phyloP scores from a whole-genome alignment of 2,888 invertebrate genomes.

The Laspeyria flexula region DNA sequence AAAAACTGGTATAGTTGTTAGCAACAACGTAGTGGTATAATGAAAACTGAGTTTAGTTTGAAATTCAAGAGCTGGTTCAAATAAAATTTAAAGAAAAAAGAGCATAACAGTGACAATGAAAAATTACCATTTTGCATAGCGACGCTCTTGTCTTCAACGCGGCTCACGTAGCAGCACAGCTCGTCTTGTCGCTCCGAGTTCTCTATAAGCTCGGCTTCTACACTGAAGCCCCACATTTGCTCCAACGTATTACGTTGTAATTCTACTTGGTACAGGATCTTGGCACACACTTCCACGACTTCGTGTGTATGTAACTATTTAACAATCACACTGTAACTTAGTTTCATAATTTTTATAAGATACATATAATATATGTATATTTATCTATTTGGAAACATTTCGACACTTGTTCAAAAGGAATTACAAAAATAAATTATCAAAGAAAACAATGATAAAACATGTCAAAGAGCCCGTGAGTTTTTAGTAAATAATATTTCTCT shows the following conservation, averaged over 20 bases:
- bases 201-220: constrained; percentile 98
- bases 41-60: neutral
- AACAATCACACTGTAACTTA: constrained; percentile 17
- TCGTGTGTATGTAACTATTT: constrained; percentile 95
- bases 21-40: neutral
- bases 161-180: constrained; percentile 98
- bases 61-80: neutral
- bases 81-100: neutral
- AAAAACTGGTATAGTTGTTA: neutral
- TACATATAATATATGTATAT: too few relatives aligned
- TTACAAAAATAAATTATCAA: neutral
- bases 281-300: constrained; percentile 98
- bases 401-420: too few relatives aligned
- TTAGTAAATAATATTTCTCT: constrained; percentile 10
- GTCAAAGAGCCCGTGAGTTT: neutral
- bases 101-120: constrained; percentile 4
- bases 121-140: constrained; percentile 97
- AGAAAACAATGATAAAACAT: neutral
- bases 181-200: constrained; percentile 98
- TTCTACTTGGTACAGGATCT: constrained; percentile 98
- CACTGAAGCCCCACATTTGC: constrained; percentile 99
- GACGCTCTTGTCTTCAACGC: constrained; percentile 97
- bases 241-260: constrained; percentile 95
- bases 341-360: too few relatives aligned
- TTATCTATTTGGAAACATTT: too few relatives aligned